Percentiles rank a stretch among this genome's conserved stretches.
Evolutionary conservation across 2,888 invertebrate genomes (phyloP).

Genomic region (Hyposoter didymator): DNA sequence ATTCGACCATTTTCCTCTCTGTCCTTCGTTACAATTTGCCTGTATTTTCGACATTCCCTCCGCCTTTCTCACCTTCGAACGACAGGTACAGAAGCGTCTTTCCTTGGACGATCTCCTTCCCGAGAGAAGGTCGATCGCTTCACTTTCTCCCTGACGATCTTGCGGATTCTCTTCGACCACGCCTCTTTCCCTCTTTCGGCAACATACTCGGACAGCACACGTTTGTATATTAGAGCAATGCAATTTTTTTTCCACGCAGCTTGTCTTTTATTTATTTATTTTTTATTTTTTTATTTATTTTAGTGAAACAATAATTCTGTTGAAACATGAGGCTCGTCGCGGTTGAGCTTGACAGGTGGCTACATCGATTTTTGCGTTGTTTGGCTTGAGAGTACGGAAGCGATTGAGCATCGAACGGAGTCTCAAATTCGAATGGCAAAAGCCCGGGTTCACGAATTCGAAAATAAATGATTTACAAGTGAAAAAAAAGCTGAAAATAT

Average conservation of each 20-base stretch:
- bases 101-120: conserved; percentile 52
- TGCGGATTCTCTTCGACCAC: conserved; percentile 65
- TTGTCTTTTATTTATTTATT: not conserved
- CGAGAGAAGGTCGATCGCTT: conserved; percentile 72
- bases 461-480: too few species aligned
- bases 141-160: conserved; percentile 77
- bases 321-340: not conserved
- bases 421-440: not conserved
- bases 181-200: conserved; percentile 48
- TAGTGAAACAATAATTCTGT: not conserved
- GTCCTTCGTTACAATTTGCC: not conserved
- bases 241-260: conserved; percentile 31
- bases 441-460: too few species aligned
- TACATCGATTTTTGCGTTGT: not conserved
- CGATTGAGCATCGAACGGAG: not conserved
- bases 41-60: not conserved
- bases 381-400: not conserved
- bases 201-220: conserved; percentile 65
- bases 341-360: not conserved
- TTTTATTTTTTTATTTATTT: not conserved
- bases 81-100: conserved; percentile 31
- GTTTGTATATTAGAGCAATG: conserved; percentile 64
- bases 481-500: not conserved
- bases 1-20: not conserved
- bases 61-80: conserved; percentile 2